These are phyloP conservation scores for Ichneumon xanthorius DNA, from an alignment of 2,888 invertebrate genomes.

Conservation along the genomic window DNA sequence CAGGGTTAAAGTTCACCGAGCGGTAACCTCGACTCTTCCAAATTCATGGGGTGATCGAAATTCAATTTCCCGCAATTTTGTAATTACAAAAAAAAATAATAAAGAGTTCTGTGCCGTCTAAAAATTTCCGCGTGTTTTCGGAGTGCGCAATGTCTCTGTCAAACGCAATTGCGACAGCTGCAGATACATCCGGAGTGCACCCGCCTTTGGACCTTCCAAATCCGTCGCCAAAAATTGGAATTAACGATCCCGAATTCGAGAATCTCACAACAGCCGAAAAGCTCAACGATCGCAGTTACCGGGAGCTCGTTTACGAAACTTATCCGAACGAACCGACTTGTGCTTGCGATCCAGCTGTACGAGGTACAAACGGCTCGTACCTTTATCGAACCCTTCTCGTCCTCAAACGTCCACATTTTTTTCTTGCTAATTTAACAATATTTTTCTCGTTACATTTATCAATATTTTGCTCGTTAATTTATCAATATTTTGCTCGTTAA, in stretches of 20 bases:
- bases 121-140: slow-evolving; percentile 8
- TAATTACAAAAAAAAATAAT: slow-evolving; percentile 26
- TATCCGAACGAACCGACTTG: slow-evolving; percentile 79
- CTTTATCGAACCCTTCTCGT: background rate
- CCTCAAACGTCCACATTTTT: background rate
- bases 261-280: slow-evolving; percentile 79
- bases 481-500: no score
- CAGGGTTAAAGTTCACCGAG: slow-evolving; percentile 43
- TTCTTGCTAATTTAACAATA: no score
- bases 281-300: slow-evolving; percentile 77
- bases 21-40: slow-evolving; percentile 31
- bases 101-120: background rate
- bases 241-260: slow-evolving; percentile 74
- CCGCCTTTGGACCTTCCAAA: slow-evolving; percentile 68
- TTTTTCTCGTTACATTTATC: no score
- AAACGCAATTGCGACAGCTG: background rate
- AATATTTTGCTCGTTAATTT: no score
- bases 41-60: slow-evolving; percentile 45
- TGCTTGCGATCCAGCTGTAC: slow-evolving; percentile 66
- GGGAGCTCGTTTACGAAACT: slow-evolving; percentile 74
- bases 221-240: slow-evolving; percentile 70
- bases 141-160: slow-evolving; percentile 32
- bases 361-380: slow-evolving; percentile 8
- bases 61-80: background rate
- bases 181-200: slow-evolving; percentile 16